Evolutionary conservation across 2,113 vertebrate species (phyloP).

Genomic region (Peromyscus californicus): DNA sequence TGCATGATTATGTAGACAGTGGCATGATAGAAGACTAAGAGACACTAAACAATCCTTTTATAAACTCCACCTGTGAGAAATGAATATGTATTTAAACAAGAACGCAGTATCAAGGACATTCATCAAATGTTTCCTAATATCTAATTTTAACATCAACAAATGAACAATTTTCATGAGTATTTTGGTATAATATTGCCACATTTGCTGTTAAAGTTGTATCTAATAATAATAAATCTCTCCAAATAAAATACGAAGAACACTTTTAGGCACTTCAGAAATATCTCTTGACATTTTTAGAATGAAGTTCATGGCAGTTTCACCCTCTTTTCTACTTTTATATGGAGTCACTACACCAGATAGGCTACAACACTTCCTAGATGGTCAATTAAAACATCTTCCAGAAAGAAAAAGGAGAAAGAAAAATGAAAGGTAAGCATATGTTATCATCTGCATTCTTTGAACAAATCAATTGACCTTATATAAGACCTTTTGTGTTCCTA

Average conservation of each 20-base stretch:
- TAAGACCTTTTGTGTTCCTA: neutral
- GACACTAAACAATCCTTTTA: neutral
- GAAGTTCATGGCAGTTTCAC: constrained; percentile 32
- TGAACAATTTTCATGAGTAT: neutral
- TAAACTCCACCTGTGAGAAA: neutral
- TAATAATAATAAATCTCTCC: constrained; percentile 51
- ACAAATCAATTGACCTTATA: neutral
- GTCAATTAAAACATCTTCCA: constrained; percentile 63
- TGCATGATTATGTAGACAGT: neutral
- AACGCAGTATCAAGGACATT: neutral
- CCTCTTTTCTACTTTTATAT: constrained; percentile 46
- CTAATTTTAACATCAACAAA: constrained; percentile 50
- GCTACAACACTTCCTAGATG: neutral
- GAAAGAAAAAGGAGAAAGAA: neutral
- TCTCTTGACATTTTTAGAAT: constrained; percentile 68
- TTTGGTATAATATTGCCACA: constrained; percentile 22
- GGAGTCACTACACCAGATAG: constrained; percentile 21
- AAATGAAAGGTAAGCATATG: neutral
- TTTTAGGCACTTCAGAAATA: constrained; percentile 49
- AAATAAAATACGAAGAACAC: constrained; percentile 65
- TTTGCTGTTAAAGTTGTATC: constrained; percentile 26
- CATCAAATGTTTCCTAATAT: neutral
- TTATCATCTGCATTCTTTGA: constrained; percentile 7
- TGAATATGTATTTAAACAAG: constrained; percentile 17
- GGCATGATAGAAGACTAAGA: neutral